These are phyloP conservation scores for Drosophila sulfurigaster DNA, from an alignment of 1,140 invertebrate genomes.

Conservation along the genomic window DNA sequence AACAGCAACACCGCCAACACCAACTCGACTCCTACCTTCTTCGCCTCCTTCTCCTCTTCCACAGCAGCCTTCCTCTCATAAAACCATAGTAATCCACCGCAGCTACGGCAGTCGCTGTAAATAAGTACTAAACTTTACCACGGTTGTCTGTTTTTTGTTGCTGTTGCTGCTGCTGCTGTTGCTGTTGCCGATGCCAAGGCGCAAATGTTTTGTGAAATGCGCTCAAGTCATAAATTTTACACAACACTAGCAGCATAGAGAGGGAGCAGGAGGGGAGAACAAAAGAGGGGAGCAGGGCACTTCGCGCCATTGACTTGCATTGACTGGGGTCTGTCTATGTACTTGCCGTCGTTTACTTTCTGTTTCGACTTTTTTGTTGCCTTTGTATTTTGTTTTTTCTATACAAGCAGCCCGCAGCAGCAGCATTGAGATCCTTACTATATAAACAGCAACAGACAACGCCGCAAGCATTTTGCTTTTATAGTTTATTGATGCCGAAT, in stretches of 20 bases:
- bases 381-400: slow-evolving; percentile 32
- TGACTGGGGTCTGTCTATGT: slow-evolving; percentile 74
- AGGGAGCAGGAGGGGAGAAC: background rate
- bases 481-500: slow-evolving; percentile 82
- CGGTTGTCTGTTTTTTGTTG: slow-evolving; percentile 57
- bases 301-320: slow-evolving; percentile 74
- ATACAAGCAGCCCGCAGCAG: slow-evolving; percentile 62
- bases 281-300: background rate
- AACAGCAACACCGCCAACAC: slow-evolving; percentile 33
- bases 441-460: slow-evolving; percentile 62
- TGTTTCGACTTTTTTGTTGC: slow-evolving; percentile 18
- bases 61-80: slow-evolving; percentile 31
- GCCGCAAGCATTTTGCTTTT: slow-evolving; percentile 76
- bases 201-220: slow-evolving; percentile 82
- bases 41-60: slow-evolving; percentile 14
- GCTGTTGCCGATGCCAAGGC: slow-evolving; percentile 54
- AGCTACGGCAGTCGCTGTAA: slow-evolving; percentile 55
- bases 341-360: slow-evolving; percentile 70
- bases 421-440: slow-evolving; percentile 22
- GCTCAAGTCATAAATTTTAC: slow-evolving; percentile 81
- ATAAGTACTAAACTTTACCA: slow-evolving; percentile 75
- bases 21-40: slow-evolving; percentile 9
- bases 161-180: slow-evolving; percentile 28
- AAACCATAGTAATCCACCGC: slow-evolving; percentile 48
- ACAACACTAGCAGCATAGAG: slow-evolving; percentile 52